Conservation (phyloP, 2,888 invertebrate genomes). For the Pandemis cinnamomeana region DNA sequence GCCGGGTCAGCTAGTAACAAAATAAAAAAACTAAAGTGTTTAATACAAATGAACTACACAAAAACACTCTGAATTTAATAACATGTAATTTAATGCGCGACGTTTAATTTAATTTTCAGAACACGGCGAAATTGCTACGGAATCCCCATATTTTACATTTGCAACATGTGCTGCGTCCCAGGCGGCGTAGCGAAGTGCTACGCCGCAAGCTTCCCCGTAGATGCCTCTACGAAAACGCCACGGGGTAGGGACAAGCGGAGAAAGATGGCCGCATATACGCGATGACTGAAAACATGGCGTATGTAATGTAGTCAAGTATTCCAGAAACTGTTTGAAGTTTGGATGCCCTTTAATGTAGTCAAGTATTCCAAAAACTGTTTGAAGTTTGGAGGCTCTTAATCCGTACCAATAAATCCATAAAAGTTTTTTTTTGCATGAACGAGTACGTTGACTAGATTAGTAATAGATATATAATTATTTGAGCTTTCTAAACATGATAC, state of each 20-base stretch:
- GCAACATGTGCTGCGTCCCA: slow-evolving; percentile 30
- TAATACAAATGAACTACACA: background rate
- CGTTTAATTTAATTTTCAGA: background rate
- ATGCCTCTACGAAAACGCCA: slow-evolving; percentile 20
- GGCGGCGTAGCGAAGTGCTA: slow-evolving; percentile 28
- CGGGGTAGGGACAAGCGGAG: background rate
- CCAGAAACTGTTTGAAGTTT: too few relatives aligned
- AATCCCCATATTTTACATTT: slow-evolving; percentile 17
- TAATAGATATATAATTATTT: too few relatives aligned
- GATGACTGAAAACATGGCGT: background rate
- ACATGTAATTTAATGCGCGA: background rate
- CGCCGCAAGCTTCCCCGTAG: slow-evolving; percentile 48
- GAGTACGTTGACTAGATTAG: too few relatives aligned
- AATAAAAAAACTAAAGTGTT: too few relatives aligned
- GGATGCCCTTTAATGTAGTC: too few relatives aligned
- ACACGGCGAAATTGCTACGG: background rate
- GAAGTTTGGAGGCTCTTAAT: too few relatives aligned
- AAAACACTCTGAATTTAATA: background rate
- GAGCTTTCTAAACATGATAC: too few relatives aligned
- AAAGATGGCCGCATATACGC: background rate
- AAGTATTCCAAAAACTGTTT: too few relatives aligned
- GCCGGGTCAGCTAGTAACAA: too few relatives aligned
- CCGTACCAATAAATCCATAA: too few relatives aligned
- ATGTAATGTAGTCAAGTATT: too few relatives aligned
- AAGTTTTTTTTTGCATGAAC: too few relatives aligned